These are phyloP conservation scores for Percina caprodes DNA, from an alignment of 2,113 vertebrate species.

Conservation along the genomic window DNA sequence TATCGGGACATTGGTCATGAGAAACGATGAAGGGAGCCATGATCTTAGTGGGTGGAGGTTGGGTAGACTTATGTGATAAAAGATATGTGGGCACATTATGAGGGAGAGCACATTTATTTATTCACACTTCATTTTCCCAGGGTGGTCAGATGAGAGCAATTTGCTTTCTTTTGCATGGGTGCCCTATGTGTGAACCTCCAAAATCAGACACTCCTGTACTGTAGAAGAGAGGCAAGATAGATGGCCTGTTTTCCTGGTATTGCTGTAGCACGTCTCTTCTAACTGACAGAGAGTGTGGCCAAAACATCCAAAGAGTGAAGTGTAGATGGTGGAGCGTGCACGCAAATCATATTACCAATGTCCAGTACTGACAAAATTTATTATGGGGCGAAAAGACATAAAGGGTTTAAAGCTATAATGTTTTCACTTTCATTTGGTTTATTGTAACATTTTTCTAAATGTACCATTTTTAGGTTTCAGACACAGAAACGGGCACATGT, in stretches of 20 bases:
- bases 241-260: not conserved
- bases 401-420: conserved; percentile 6
- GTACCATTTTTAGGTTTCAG: conserved; percentile 34
- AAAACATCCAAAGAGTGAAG: not conserved
- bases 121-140: not conserved
- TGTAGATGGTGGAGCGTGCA: not conserved
- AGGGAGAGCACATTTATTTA: not conserved
- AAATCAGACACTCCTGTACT: not conserved
- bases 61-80: not conserved
- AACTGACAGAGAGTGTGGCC: not conserved
- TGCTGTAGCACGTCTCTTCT: not conserved
- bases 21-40: conserved; percentile 22
- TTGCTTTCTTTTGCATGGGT: not conserved
- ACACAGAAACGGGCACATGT: conserved; percentile 17
- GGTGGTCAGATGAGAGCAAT: not conserved
- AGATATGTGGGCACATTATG: conserved; percentile 6
- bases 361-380: not conserved
- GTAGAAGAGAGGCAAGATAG: not conserved
- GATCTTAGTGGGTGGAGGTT: conserved; percentile 17
- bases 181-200: not conserved
- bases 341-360: not conserved
- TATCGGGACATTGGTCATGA: conserved; percentile 17
- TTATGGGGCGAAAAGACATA: not conserved
- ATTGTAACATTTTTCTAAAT: not conserved
- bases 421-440: conserved; percentile 19